Evolutionary conservation across 2,888 invertebrate genomes (phyloP).

Genomic region (Coecobrya sp.): DNA sequence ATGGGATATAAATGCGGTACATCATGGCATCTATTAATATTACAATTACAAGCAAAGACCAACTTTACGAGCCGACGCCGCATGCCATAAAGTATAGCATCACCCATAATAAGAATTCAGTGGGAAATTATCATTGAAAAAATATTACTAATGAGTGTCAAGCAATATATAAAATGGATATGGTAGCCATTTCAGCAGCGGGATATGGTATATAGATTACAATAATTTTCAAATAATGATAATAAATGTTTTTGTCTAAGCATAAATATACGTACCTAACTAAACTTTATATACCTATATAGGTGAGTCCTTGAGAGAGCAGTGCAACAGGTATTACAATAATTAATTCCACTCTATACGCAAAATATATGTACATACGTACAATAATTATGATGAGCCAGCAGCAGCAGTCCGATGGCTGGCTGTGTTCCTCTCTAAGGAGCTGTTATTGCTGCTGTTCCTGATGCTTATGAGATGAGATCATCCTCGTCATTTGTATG

Average conservation of each 20-base stretch:
- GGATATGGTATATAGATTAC: conserved; percentile 30
- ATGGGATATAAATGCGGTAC: not conserved
- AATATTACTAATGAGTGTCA: not conserved
- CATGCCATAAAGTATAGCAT: not conserved
- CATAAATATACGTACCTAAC: not conserved
- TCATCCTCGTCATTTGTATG: conserved; percentile 68
- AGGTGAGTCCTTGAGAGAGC: not conserved
- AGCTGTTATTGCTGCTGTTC: not conserved
- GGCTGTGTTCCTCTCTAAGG: conserved; percentile 6
- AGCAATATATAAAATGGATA: not conserved
- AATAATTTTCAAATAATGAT: conserved; percentile 45
- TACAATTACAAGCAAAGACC: not conserved
- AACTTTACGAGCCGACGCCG: conserved; percentile 15
- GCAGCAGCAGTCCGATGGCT: not conserved
- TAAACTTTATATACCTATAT: conserved; percentile 1
- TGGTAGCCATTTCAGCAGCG: conserved; percentile 49
- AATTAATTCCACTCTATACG: conserved; percentile 28
- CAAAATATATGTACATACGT: not conserved
- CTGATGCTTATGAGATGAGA: conserved; percentile 31
- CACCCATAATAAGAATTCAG: not conserved
- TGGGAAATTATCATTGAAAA: not conserved
- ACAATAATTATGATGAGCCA: conserved; percentile 16
- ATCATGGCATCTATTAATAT: conserved; percentile 7
- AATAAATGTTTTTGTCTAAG: not conserved
- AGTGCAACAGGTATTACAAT: conserved; percentile 40